A percentile compares a stretch with the other conserved stretches of the same genome.
phyloP scores from a whole-genome alignment of 2,113 vertebrate genomes.

The Nannospalax galili region DNA sequence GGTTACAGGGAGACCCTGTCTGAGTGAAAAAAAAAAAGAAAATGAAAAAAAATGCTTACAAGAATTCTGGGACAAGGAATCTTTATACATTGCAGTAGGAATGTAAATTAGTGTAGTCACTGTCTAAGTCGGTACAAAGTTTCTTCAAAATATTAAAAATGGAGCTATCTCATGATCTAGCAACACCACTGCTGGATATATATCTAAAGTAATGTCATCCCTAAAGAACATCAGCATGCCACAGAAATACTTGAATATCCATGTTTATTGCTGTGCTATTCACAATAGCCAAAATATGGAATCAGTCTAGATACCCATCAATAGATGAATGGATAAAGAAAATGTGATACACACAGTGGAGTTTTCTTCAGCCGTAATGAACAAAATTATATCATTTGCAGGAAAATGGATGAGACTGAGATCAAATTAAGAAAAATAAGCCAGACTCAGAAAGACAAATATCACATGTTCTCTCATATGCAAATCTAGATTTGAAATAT shows the following conservation, averaged over 20 bases:
- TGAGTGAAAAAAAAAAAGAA: no score
- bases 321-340: not conserved
- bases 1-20: no score
- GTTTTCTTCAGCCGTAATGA: not conserved
- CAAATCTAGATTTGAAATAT: not conserved
- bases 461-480: not conserved
- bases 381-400: not conserved
- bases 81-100: not conserved
- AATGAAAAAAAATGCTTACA: not conserved
- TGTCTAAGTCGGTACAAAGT: not conserved
- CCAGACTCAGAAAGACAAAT: not conserved
- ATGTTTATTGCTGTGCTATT: not conserved
- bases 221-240: not conserved
- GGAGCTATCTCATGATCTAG: not conserved
- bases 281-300: not conserved
- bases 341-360: not conserved
- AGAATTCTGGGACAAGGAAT: not conserved
- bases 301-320: not conserved
- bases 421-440: not conserved
- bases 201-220: not conserved
- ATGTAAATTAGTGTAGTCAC: not conserved
- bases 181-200: not conserved
- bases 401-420: not conserved
- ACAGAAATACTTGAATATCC: not conserved
- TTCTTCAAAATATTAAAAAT: not conserved